Base-by-base conservation (phyloP, 2,797 vertebrate species). In the Halcyon chelicuti region DNA sequence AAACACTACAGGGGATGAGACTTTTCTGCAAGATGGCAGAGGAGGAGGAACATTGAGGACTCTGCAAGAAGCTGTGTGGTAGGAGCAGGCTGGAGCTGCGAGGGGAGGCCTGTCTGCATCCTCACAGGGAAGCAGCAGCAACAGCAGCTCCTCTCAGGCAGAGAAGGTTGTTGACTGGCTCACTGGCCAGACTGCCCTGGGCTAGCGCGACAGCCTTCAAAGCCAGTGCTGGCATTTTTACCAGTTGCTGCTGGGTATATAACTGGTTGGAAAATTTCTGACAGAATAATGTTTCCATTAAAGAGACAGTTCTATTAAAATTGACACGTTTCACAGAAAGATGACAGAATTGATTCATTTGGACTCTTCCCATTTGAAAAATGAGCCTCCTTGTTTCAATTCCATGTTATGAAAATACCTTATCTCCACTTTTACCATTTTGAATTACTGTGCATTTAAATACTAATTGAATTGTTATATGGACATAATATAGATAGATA, bases 191-290 rank as follows among this genome's bases (percentile, higher is more conserved):
- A 52, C 73, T 84, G 88, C 95, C 70, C 63, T 47, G 54, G 66
- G 91, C 83, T 51, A 51, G 49, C 0, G 3, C n/a, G 44, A 39
- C 82, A 86, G 82, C 35, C 76, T 84, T 88, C 90, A 78, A 58
- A 91, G 73, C 51, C 85, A 67, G 49, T 26, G 39, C 74, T 90
- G 80, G 85, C 91, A 86, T 86, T 88, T 96, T 93, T 68, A 90
- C 83, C 73, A 51, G 90, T 63, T 75, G 88, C 94, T 96, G 73
- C 82, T 57, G 88, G 96, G 62, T 86, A 51, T 84, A 74, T 70
- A 70, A 73, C 93, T 94, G 96, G 89, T 95, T 92, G 76, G 62
- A 91, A 88, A 76, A 79, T 61, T 94, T 90, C 88, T 94, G 95
- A 95, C 88, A 95, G 70, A 94, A 88, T 66, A 91, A 94, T 94